These are phyloP conservation scores for Agrotis puta DNA, from an alignment of 2,888 invertebrate species.

Conservation along the genomic window DNA sequence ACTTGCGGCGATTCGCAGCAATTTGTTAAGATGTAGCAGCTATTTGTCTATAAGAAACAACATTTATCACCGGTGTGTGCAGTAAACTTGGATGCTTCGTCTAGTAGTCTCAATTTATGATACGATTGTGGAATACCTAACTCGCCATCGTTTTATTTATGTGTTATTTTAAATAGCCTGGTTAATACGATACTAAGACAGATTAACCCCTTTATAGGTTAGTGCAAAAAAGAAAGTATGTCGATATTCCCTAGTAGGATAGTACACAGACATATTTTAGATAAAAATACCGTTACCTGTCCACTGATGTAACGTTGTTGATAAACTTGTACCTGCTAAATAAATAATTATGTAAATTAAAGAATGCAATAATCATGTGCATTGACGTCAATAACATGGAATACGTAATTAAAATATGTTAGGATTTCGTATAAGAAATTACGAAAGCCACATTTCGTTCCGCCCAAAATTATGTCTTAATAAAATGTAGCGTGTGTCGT, in stretches of 20 bases:
- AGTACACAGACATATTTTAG: constrained; percentile 20
- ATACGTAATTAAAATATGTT: constrained; percentile 75
- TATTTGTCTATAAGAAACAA: constrained; percentile 82
- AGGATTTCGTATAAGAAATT: constrained; percentile 75
- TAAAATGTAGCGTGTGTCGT: constrained; percentile 81
- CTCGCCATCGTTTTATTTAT: constrained; percentile 64
- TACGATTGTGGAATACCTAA: constrained; percentile 77
- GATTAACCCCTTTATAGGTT: constrained; percentile 26
- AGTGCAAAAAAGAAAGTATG: constrained; percentile 29
- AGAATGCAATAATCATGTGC: constrained; percentile 66
- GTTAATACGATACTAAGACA: constrained; percentile 47
- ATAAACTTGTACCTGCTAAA: constrained; percentile 63
- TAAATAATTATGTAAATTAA: constrained; percentile 66
- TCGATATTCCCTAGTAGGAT: constrained; percentile 20
- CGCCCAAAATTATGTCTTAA: constrained; percentile 85
- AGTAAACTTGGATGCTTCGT: constrained; percentile 69
- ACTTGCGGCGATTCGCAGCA: constrained; percentile 70
- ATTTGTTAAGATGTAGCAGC: constrained; percentile 81
- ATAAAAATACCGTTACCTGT: constrained; percentile 47
- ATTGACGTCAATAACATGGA: constrained; percentile 65
- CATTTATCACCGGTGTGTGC: constrained; percentile 77
- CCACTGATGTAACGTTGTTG: constrained; percentile 60
- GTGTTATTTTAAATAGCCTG: constrained; percentile 61
- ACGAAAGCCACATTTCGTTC: constrained; percentile 80
- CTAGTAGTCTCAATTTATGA: constrained; percentile 76